These are phyloP conservation scores for Hirundo rustica DNA, from an alignment of 2,797 vertebrate species.

Conservation along the genomic window DNA sequence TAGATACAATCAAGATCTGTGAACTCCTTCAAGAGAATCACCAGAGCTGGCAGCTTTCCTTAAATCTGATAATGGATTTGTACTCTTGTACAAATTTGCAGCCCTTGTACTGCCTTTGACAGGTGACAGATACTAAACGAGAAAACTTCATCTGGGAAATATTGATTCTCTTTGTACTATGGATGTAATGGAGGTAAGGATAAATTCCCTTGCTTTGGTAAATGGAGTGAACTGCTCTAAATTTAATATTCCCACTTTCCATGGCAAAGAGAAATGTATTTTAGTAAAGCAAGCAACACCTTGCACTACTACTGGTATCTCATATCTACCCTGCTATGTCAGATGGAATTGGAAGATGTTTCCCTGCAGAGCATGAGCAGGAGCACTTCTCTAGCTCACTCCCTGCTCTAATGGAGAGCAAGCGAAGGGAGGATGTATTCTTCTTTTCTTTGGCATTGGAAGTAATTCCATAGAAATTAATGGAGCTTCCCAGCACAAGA, in stretches of 20 bases:
- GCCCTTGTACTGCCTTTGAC: not conserved
- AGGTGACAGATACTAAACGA: not conserved
- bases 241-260: not conserved
- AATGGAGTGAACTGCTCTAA: not conserved
- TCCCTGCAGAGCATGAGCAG: not conserved
- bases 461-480: conserved; percentile 36
- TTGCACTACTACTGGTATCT: not conserved
- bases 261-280: not conserved
- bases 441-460: not conserved
- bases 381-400: not conserved
- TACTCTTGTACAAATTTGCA: not conserved
- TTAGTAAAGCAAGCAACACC: not conserved
- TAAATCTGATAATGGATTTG: not conserved
- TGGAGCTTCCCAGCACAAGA: not conserved
- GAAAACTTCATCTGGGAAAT: not conserved
- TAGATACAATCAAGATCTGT: not conserved
- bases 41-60: not conserved
- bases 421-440: not conserved
- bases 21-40: not conserved
- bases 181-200: not conserved
- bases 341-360: not conserved
- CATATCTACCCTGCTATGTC: not conserved
- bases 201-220: not conserved
- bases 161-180: not conserved
- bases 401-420: not conserved